Conservation (phyloP, 2,113 vertebrate species). For the Pituophis catenifer region DNA sequence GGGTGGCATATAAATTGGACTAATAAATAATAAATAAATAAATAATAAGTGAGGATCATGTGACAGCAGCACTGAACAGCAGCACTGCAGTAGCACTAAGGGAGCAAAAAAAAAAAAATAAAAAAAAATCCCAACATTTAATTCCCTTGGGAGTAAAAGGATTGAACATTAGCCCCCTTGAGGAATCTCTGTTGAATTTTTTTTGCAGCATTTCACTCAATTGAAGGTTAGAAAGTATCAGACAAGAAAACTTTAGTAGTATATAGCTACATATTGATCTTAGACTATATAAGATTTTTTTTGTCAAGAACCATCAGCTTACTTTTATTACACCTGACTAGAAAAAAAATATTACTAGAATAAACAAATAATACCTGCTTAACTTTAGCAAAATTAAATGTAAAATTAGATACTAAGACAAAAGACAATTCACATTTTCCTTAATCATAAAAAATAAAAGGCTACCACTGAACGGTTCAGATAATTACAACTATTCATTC, state of each 20-base stretch:
- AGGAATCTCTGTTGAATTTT: not conserved
- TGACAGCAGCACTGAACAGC: not conserved
- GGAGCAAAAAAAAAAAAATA: not conserved
- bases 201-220: not conserved
- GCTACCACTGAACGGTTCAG: not conserved
- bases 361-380: not conserved
- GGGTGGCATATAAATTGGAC: too few relatives aligned
- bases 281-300: not conserved
- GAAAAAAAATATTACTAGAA: not conserved
- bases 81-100: not conserved
- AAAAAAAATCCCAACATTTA: not conserved
- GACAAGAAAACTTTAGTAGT: not conserved
- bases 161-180: not conserved
- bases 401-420: not conserved
- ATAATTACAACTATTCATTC: not conserved
- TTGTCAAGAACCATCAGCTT: not conserved
- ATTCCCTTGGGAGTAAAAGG: not conserved
- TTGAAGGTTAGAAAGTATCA: not conserved
- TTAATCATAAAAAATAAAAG: not conserved
- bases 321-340: not conserved
- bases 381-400: not conserved
- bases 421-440: conserved; percentile 4
- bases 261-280: not conserved
- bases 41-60: not conserved
- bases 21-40: too few relatives aligned